Evolutionary conservation across 1,140 invertebrate genomes (phyloP).

Genomic region (Tetramorium parvispinum): DNA sequence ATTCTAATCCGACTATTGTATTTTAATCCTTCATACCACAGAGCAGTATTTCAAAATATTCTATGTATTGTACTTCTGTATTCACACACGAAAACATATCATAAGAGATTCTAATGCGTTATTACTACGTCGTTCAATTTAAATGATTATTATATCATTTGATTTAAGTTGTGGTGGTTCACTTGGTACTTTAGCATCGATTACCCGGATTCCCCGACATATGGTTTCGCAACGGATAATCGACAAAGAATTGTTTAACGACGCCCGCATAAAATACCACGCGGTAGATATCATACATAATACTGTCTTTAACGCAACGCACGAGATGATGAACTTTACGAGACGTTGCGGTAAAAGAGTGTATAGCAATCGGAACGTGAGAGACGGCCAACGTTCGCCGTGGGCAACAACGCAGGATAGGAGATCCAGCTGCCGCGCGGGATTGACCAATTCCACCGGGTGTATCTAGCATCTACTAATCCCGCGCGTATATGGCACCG

Average conservation of each 20-base stretch:
- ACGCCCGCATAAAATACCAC: background rate
- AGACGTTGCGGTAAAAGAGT: conserved; percentile 38
- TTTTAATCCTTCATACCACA: background rate
- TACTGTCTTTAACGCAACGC: conserved; percentile 7
- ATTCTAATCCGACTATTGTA: background rate
- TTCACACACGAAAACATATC: background rate
- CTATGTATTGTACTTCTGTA: too few relatives aligned
- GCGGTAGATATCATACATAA: background rate
- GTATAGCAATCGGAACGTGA: conserved; percentile 50
- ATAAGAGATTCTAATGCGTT: background rate
- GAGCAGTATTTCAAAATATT: background rate
- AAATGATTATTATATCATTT: background rate
- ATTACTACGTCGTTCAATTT: background rate
- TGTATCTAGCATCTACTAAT: conserved; percentile 74
- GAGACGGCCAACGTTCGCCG: conserved; percentile 57
- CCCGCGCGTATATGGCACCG: conserved; percentile 68
- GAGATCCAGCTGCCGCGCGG: conserved; percentile 42
- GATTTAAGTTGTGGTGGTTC: background rate
- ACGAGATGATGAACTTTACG: conserved; percentile 55
- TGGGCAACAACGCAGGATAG: conserved; percentile 53
- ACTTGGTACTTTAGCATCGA: background rate
- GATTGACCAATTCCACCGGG: conserved; percentile 73
- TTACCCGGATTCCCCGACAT: background rate
- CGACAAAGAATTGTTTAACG: conserved; percentile 41
- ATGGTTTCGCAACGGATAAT: conserved; percentile 65